Evolutionary conservation across 2,797 vertebrate genomes (phyloP), one percentile per base, ranked within the genome.

Genomic region (Sebastes iracundus): DNA sequence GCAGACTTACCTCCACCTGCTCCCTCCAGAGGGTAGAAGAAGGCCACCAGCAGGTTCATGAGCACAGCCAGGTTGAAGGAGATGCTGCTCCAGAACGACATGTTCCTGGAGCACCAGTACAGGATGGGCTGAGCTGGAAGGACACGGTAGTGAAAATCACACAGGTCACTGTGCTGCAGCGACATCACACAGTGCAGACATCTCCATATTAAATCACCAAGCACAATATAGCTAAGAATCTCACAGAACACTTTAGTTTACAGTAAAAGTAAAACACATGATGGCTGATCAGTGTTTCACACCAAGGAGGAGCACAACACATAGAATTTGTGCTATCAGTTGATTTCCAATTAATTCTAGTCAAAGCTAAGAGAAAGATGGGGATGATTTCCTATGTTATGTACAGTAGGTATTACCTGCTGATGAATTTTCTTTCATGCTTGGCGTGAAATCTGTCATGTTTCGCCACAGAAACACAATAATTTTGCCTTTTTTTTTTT

Each of bases 21-120:
- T 23, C 98, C 97, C 92, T 97, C 97, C 89, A 99, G 96, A 0
- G 99, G 99, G 87, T 99, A 99, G 95, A 99, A 99, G 93, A 99
- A 99, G 0, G 98, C 99, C 90, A 99, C 99, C 0, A 99, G 96
- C 87, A 99, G 95, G 92, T 99, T 99, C 97, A 99, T 99, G 79
- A 99, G 97, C 64, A 99, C 98, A 3, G 98, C 98, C 92, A 99
- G 96, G 95, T 99, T 99, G 83, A 99, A 99, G 62, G 98, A 99
- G 84, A 99, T 99, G 90, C 97, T 99, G 95, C 99, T 99, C 99
- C 98, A 99, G 94, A 99, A 97, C 20, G 98, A 99, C 98, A 99
- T 99, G 96, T 99, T 99, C 79, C 99, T 96, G 77, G 99, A 99
- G 77, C 98, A 99, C 98, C 98, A 99, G 93, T 99, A 99, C 1